These are phyloP conservation scores for Ectemnius continuus DNA, from an alignment of 2,888 invertebrate genomes.

Conservation along the genomic window DNA sequence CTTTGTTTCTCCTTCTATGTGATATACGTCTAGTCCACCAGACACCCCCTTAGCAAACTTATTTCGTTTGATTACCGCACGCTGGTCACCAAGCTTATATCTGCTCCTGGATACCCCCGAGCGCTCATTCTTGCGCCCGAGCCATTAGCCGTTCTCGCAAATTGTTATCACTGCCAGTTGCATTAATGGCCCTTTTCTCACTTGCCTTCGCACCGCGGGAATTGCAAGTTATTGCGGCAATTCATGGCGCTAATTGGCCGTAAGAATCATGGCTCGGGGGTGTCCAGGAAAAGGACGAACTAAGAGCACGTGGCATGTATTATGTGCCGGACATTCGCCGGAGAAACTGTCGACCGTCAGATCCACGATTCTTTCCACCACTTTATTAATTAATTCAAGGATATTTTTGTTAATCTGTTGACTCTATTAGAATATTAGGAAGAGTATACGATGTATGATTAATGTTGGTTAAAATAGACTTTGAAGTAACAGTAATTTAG, in stretches of 20 bases:
- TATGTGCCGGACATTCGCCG: constrained; percentile 19
- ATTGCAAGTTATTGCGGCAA: not conserved
- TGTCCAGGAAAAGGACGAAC: constrained; percentile 27
- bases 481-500: no score
- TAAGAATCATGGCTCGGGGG: not conserved
- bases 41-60: constrained; percentile 25
- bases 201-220: not conserved
- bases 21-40: not conserved
- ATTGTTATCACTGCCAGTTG: constrained; percentile 6
- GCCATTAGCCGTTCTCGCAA: constrained; percentile 3
- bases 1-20: constrained; percentile 22
- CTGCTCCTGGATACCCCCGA: not conserved
- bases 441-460: no score
- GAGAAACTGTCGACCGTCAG: constrained; percentile 37
- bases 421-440: no score
- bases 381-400: no score
- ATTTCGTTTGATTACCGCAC: constrained; percentile 47
- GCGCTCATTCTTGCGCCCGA: not conserved
- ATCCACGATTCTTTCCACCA: constrained; percentile 23
- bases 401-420: no score
- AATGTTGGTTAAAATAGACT: no score
- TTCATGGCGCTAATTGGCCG: constrained; percentile 10
- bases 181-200: not conserved
- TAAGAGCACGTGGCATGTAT: constrained; percentile 59
- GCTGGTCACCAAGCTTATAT: constrained; percentile 47